phyloP scores from a whole-genome alignment of 2,888 invertebrate species.

The Ommatoiulus sabulosus region DNA sequence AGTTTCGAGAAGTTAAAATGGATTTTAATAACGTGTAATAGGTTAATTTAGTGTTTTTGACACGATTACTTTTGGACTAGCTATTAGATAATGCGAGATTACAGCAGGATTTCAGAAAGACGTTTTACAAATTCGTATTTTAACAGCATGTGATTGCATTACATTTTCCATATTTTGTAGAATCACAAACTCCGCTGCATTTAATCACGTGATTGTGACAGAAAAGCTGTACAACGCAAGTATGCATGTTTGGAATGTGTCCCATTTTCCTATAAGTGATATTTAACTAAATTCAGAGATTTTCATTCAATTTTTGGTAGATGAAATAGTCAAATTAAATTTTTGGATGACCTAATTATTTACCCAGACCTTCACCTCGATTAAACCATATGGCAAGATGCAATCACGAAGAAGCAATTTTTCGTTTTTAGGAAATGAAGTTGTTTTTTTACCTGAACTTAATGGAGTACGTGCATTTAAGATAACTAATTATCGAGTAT shows the following conservation, averaged over 20 bases:
- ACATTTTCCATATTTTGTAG: too few species aligned
- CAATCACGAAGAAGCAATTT: neutral
- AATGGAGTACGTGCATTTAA: neutral
- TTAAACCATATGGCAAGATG: constrained; percentile 15
- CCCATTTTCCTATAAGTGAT: neutral
- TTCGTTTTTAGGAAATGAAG: neutral
- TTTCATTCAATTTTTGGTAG: neutral
- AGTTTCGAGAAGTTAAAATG: too few species aligned
- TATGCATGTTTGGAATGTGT: neutral
- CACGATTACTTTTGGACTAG: too few species aligned
- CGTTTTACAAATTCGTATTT: too few species aligned
- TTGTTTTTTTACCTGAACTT: neutral
- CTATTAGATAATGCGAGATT: too few species aligned
- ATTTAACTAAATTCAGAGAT: neutral
- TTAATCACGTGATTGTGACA: too few species aligned
- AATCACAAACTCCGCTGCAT: too few species aligned
- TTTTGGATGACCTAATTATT: neutral
- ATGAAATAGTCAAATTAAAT: neutral
- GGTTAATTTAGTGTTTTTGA: too few species aligned
- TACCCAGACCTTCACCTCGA: neutral
- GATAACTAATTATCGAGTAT: neutral
- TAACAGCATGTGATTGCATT: too few species aligned
- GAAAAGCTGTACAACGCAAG: too few species aligned
- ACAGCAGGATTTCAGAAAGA: too few species aligned
- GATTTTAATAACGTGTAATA: too few species aligned